Evolutionary conservation across 64 coral and sea anemone species (phyloP).

Genomic region (Porites lutea): DNA sequence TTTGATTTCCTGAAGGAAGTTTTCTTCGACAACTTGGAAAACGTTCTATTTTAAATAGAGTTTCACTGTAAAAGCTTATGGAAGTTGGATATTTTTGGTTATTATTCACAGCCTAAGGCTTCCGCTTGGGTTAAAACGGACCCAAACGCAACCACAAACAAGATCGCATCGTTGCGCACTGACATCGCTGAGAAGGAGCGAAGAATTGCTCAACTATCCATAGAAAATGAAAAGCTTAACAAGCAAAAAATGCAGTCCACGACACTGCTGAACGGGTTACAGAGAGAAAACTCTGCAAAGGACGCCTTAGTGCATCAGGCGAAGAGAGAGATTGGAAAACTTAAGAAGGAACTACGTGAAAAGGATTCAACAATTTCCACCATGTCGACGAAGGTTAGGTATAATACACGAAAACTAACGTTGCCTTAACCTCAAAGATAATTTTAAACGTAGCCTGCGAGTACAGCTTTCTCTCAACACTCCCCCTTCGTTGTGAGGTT

Average conservation of each 20-base stretch:
- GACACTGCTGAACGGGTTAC: constrained; percentile 79
- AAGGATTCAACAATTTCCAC: constrained; percentile 79
- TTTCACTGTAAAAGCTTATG: too few relatives aligned
- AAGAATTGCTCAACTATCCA: constrained; percentile 79
- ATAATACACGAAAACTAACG: too few relatives aligned
- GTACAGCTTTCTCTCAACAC: too few relatives aligned
- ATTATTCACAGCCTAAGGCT: constrained; percentile 16
- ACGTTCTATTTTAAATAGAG: too few relatives aligned
- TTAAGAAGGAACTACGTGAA: constrained; percentile 82
- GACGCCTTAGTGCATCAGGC: constrained; percentile 78
- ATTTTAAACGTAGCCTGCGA: too few relatives aligned
- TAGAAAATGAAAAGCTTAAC: constrained; percentile 78
- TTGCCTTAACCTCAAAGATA: too few relatives aligned
- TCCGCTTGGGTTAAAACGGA: constrained; percentile 66
- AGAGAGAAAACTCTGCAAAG: constrained; percentile 93
- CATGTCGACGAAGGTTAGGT: constrained; percentile 81
- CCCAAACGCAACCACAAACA: constrained; percentile 72
- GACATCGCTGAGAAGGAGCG: constrained; percentile 87
- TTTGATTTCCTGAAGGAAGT: too few relatives aligned
- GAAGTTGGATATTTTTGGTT: neutral
- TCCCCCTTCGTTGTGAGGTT: too few relatives aligned
- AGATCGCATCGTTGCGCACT: constrained; percentile 77
- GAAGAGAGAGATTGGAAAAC: constrained; percentile 79
- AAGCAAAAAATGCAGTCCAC: constrained; percentile 88
- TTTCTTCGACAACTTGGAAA: too few relatives aligned